Base-by-base conservation (phyloP, 2,888 invertebrate species). In the Drosophila cognata region DNA sequence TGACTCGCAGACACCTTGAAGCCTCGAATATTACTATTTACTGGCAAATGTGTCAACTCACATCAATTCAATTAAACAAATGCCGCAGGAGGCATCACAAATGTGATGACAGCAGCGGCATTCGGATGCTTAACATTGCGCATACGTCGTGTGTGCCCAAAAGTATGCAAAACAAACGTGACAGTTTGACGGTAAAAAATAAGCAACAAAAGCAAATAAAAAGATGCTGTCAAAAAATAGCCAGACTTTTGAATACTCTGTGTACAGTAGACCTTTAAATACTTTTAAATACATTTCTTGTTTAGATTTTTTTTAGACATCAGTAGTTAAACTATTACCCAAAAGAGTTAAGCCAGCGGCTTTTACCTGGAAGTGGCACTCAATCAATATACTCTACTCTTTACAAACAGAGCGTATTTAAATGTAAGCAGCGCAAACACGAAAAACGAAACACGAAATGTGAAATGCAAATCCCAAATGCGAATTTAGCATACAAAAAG, bases 61-160 rank as follows among this genome's bases (percentile, higher is more conserved):
- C 74, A 62, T 75, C 80, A 80, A 87, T 85, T 85, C 81, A 88
- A 85, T 85, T 85, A 86, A 85, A 76, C 76, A 76, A 78, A 82
- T 77, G 79, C 67, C 66, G 33, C 50, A 28, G 71, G 52, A 69
- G 53, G 59, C 66, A 46, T 25, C 55, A 21, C 55, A 65, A 60
- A 56, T 53, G 66, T 38, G 66, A 57, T 51, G 53, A 65, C 62
- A 63, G 41, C 75, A 55, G 68, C 70, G 2, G 25, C 46, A 46
- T 25, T 25, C 46, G 81, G 71, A 73, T 81, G 77, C 81, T 71
- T 59, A 67, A 73, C 62, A 77, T 79, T 68, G 64, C 36, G 62
- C 55, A 77, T 67, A 55, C 67, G 64, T 52, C 35, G 56, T 50
- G 61, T 76, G 60, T 76, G 58, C 48, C 21, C 58, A 77, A 75